Conservation (phyloP, 2,797 vertebrate species). For the Sylvia borin region DNA sequence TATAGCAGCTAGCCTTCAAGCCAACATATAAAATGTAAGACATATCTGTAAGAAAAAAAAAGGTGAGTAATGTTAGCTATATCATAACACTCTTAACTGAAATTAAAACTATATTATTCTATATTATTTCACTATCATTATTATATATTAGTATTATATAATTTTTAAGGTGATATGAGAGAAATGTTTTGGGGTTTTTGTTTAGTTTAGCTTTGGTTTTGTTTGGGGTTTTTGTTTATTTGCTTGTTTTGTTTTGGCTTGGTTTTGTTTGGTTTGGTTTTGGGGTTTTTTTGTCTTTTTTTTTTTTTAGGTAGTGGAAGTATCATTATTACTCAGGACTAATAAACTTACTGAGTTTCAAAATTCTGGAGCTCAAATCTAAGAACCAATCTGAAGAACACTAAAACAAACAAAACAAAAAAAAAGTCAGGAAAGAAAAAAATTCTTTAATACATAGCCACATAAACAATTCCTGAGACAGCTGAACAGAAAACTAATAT, state of each 20-base stretch:
- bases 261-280: too few species aligned
- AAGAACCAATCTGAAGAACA: background rate
- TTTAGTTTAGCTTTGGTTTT: background rate
- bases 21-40: fast-evolving
- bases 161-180: background rate
- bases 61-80: background rate
- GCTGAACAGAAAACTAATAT: background rate
- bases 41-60: background rate
- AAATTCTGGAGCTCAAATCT: background rate
- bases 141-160: background rate
- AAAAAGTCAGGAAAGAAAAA: background rate
- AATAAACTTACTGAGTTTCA: background rate
- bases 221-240: too few species aligned
- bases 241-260: too few species aligned
- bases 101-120: background rate
- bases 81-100: background rate
- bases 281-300: background rate
- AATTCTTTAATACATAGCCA: background rate
- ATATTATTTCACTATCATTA: background rate
- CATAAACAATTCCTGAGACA: background rate
- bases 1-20: background rate
- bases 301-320: background rate
- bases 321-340: background rate
- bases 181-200: background rate
- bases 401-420: background rate